These are phyloP conservation scores for Macropus fuliginosus DNA, from an alignment of 2,797 vertebrate genomes.

Conservation along the genomic window DNA sequence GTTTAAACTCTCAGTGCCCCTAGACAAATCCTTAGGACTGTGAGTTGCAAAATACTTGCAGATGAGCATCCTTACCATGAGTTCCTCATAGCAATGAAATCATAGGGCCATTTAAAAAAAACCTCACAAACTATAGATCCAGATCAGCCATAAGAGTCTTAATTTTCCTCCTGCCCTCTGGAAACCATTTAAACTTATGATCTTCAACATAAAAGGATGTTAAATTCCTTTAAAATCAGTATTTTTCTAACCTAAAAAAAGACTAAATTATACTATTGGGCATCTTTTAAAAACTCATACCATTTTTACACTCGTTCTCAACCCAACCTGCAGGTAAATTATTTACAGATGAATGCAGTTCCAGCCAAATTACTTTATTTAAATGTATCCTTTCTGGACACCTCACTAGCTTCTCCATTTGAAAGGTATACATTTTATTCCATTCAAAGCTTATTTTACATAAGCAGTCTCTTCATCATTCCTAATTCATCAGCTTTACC, in stretches of 20 bases:
- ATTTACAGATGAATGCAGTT: conserved; percentile 80
- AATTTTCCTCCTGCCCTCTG: neutral
- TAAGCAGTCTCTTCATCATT: conserved; percentile 66
- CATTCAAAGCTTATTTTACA: conserved; percentile 77
- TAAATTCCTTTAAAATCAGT: conserved; percentile 47
- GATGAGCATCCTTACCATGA: neutral
- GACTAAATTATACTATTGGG: conserved; percentile 46
- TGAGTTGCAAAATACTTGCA: neutral
- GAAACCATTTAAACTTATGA: conserved; percentile 16
- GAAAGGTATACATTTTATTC: conserved; percentile 73
- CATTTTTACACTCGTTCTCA: conserved; percentile 72
- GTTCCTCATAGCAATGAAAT: neutral
- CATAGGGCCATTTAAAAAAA: neutral
- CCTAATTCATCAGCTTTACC: conserved; percentile 63
- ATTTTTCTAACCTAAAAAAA: conserved; percentile 46
- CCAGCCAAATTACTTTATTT: conserved; percentile 80
- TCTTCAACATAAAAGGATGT: conserved; percentile 13
- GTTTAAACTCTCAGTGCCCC: neutral
- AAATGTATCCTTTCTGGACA: conserved; percentile 82
- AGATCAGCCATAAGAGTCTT: neutral
- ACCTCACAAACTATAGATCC: neutral
- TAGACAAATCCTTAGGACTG: neutral
- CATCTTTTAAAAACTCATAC: conserved; percentile 61
- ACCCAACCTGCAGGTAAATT: conserved; percentile 80
- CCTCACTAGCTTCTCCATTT: conserved; percentile 76